phyloP scores from a whole-genome alignment of 2,888 invertebrate genomes.

The Xylota sylvarum region DNA sequence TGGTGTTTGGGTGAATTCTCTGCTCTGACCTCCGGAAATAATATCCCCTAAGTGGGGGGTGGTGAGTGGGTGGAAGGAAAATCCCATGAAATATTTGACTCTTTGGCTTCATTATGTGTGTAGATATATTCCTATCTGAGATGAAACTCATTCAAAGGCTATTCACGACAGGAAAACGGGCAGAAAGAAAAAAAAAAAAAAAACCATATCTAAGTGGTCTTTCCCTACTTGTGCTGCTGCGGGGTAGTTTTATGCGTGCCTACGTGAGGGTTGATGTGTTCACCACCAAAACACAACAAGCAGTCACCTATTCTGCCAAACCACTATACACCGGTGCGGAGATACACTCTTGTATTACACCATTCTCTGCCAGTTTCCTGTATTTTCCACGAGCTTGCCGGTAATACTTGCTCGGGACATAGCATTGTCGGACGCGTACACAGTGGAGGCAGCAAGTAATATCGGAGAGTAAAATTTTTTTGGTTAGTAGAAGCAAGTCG shows the following conservation, averaged over 20 bases:
- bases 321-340: conserved; percentile 31
- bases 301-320: conserved; percentile 68
- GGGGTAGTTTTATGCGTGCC: conserved; percentile 69
- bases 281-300: conserved; percentile 68
- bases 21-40: conserved; percentile 67
- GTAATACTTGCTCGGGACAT: conserved; percentile 38
- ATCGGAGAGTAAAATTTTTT: conserved; percentile 10
- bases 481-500: no score
- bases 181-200: conserved; percentile 21
- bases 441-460: conserved; percentile 29
- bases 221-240: conserved; percentile 14
- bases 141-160: conserved; percentile 56
- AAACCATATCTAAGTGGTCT: conserved; percentile 50
- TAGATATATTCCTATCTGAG: conserved; percentile 36
- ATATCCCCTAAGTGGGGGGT: conserved; percentile 60
- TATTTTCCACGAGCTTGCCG: conserved; percentile 37
- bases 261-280: conserved; percentile 67
- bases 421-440: conserved; percentile 18
- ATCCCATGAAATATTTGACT: conserved; percentile 67
- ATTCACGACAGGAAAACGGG: conserved; percentile 43
- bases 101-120: conserved; percentile 41
- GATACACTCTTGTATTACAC: conserved; percentile 58
- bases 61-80: conserved; percentile 31
- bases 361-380: conserved; percentile 45
- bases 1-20: conserved; percentile 47